These are phyloP conservation scores for Ectemnius continuus DNA, from an alignment of 2,888 invertebrate species.

Conservation along the genomic window DNA sequence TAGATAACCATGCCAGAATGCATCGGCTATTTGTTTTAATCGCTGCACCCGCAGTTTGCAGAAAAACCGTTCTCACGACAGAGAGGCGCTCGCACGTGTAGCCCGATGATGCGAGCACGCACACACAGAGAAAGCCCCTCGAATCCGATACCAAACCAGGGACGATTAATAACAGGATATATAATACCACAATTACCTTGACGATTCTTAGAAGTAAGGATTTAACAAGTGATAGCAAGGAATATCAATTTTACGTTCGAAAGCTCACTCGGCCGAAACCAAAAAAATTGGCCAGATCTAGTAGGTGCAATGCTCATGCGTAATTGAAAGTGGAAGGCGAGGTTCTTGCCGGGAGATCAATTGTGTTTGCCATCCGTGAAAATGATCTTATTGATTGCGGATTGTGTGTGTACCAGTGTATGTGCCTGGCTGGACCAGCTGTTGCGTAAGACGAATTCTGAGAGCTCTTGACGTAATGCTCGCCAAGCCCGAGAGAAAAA, in stretches of 20 bases:
- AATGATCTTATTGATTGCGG: slow-evolving; percentile 17
- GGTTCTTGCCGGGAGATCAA: background rate
- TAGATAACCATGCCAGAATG: slow-evolving; percentile 41
- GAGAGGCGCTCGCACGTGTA: too few relatives aligned
- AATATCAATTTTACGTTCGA: background rate
- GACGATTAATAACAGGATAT: background rate
- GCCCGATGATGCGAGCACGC: too few relatives aligned
- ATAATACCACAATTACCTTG: background rate
- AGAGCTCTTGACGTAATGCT: slow-evolving; percentile 45
- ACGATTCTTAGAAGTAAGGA: background rate
- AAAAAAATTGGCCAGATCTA: too few relatives aligned
- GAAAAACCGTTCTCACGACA: slow-evolving; percentile 13
- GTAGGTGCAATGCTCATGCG: too few relatives aligned
- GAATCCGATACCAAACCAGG: too few relatives aligned
- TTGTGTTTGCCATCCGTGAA: slow-evolving; percentile 14
- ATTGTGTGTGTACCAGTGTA: background rate
- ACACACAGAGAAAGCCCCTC: too few relatives aligned
- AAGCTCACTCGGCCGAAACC: background rate
- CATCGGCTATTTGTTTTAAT: slow-evolving; percentile 26
- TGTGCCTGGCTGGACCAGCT: slow-evolving; percentile 13
- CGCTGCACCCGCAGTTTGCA: slow-evolving; percentile 7
- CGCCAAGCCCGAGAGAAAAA: background rate
- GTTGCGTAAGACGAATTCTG: slow-evolving; percentile 44
- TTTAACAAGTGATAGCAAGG: background rate
- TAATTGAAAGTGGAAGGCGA: too few relatives aligned